Conservation (phyloP, 1,140 invertebrate species). For the Pogonus chalceus region DNA sequence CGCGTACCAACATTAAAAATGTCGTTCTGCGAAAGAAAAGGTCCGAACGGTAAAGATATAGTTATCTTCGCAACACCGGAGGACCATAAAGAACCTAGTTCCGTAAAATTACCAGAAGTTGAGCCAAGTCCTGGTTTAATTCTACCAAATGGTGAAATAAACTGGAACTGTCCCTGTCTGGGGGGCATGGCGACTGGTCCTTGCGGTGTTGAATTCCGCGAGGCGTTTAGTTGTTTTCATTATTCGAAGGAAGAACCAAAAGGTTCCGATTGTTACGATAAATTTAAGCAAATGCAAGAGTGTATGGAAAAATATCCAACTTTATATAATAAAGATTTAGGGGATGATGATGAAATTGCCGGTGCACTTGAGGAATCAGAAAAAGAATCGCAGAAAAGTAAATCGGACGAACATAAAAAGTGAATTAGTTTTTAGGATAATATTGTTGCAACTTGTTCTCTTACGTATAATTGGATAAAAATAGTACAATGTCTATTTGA, state of each 20-base stretch:
- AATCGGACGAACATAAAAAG: conserved; percentile 8
- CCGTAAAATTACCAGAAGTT: conserved; percentile 57
- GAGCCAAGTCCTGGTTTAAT: conserved; percentile 72
- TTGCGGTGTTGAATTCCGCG: conserved; percentile 83
- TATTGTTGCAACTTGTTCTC: background rate
- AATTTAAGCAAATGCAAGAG: conserved; percentile 84
- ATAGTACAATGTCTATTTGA: background rate
- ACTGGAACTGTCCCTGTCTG: conserved; percentile 94
- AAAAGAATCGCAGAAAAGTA: conserved; percentile 18
- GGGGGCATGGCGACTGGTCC: conserved; percentile 93
- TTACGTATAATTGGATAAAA: conserved; percentile 4
- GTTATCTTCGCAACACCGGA: conserved; percentile 76
- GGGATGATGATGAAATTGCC: conserved; percentile 41
- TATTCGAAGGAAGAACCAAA: conserved; percentile 56
- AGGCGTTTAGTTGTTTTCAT: conserved; percentile 93
- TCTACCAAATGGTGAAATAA: conserved; percentile 80
- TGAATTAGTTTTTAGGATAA: background rate
- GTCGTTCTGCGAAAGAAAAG: conserved; percentile 38
- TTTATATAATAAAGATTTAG: conserved; percentile 61
- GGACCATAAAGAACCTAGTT: conserved; percentile 63
- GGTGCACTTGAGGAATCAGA: conserved; percentile 13
- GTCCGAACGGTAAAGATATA: conserved; percentile 62
- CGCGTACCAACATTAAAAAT: conserved; percentile 34
- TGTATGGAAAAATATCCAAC: conserved; percentile 86
- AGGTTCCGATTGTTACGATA: conserved; percentile 78